phyloP scores from a whole-genome alignment of 2,888 invertebrate species.

The Diabrotica balteata region DNA sequence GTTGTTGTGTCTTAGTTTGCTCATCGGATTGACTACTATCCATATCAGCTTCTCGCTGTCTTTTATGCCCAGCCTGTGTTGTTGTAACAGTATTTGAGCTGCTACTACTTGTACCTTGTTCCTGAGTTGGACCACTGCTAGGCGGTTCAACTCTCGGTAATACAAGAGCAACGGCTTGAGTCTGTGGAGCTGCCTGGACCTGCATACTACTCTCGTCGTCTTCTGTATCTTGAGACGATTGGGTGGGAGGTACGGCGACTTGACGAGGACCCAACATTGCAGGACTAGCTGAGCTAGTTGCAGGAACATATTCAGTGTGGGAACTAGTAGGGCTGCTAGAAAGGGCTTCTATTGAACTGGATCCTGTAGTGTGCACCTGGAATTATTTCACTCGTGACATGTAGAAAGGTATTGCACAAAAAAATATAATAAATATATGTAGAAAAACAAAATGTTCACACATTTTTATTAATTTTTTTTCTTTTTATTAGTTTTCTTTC shows the following conservation, averaged over 20 bases:
- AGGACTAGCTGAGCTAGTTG: slow-evolving; percentile 75
- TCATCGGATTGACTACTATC: slow-evolving; percentile 63
- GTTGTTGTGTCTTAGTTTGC: slow-evolving; percentile 57
- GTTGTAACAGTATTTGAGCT: slow-evolving; percentile 75
- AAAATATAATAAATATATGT: not conserved
- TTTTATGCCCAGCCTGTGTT: slow-evolving; percentile 69
- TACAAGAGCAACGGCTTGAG: slow-evolving; percentile 74
- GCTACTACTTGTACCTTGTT: slow-evolving; percentile 54
- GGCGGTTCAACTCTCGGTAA: slow-evolving; percentile 75
- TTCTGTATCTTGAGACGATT: slow-evolving; percentile 66
- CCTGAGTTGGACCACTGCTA: slow-evolving; percentile 58
- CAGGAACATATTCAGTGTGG: slow-evolving; percentile 85
- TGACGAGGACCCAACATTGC: slow-evolving; percentile 65
- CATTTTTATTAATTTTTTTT: too few relatives aligned
- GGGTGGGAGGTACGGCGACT: slow-evolving; percentile 70
- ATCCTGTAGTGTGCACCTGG: slow-evolving; percentile 64
- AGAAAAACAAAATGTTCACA: not conserved
- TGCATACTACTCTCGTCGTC: slow-evolving; percentile 58
- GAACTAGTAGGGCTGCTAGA: slow-evolving; percentile 77
- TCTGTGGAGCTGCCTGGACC: slow-evolving; percentile 56
- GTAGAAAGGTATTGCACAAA: too few relatives aligned
- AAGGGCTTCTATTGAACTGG: slow-evolving; percentile 61
- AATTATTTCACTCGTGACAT: slow-evolving; percentile 1
- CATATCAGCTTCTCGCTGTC: slow-evolving; percentile 67
- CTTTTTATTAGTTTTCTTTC: too few relatives aligned